phyloP scores from a whole-genome alignment of 2,888 invertebrate genomes.

The Ischnura elegans region DNA sequence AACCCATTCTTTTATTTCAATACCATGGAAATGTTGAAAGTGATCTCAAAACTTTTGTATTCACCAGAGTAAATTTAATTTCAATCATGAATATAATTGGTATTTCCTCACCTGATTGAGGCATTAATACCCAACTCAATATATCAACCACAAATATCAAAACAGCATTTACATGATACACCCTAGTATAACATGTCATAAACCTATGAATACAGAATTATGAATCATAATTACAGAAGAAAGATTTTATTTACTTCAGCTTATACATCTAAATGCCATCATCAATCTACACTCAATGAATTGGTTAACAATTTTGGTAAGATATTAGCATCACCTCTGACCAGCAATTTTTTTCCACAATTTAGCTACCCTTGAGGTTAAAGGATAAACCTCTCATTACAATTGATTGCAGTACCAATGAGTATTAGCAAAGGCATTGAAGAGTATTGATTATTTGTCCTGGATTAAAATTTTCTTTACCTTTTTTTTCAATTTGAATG shows the following conservation, averaged over 20 bases:
- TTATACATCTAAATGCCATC: slow-evolving; percentile 66
- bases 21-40: no score
- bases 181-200: no score
- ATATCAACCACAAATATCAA: no score
- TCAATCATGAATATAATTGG: no score
- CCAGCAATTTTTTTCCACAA: slow-evolving; percentile 36
- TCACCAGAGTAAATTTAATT: no score
- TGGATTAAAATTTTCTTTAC: slow-evolving; percentile 16
- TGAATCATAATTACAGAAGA: slow-evolving; percentile 4
- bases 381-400: slow-evolving; percentile 45
- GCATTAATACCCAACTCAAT: no score
- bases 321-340: slow-evolving; percentile 57
- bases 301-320: slow-evolving; percentile 60
- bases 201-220: no score
- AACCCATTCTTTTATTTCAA: no score
- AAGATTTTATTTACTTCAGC: slow-evolving; percentile 62
- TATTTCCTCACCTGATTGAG: no score
- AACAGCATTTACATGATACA: no score
- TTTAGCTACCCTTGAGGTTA: slow-evolving; percentile 60
- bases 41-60: no score
- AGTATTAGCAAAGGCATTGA: slow-evolving; percentile 65
- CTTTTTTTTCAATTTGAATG: slow-evolving; percentile 41
- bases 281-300: slow-evolving; percentile 53
- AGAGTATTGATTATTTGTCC: slow-evolving; percentile 51
- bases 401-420: slow-evolving; percentile 10